Percentiles rank a stretch among this genome's conserved stretches.
phyloP scores from a whole-genome alignment of 2,113 vertebrate genomes.

The Takifugu flavidus region DNA sequence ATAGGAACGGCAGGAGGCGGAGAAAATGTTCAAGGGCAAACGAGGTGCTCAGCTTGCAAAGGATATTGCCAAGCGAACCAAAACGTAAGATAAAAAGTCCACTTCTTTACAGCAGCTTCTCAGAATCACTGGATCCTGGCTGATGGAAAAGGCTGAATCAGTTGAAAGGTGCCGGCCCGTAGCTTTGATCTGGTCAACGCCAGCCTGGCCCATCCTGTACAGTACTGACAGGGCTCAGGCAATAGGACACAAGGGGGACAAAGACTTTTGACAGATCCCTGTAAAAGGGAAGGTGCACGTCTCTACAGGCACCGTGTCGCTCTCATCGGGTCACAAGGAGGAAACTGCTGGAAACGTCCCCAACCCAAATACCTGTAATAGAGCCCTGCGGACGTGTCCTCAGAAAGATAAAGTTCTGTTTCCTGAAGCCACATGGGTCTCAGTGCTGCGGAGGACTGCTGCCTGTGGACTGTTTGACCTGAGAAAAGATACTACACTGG shows the following conservation, averaged over 20 bases:
- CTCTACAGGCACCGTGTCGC: no score
- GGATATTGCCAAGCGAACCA: constrained; percentile 98
- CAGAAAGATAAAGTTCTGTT: neutral
- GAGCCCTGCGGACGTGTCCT: no score
- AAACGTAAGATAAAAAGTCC: constrained; percentile 92
- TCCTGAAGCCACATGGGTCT: neutral
- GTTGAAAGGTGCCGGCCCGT: no score
- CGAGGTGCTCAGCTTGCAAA: constrained; percentile 98
- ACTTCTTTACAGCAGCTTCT: constrained; percentile 77
- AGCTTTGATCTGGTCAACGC: no score
- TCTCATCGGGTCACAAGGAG: no score
- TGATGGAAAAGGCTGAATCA: constrained; percentile 18
- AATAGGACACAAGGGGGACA: no score
- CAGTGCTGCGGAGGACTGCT: constrained; percentile 85
- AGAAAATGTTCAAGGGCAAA: constrained; percentile 99
- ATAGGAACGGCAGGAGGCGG: constrained; percentile 98
- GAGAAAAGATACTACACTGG: constrained; percentile 94
- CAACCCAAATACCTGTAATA: no score
- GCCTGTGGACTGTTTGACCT: constrained; percentile 80
- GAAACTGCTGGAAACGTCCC: no score
- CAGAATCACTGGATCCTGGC: constrained; percentile 78
- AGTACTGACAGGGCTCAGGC: no score
- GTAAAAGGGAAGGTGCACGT: no score
- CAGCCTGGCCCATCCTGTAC: no score
- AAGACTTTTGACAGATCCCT: no score